Evolutionary conservation across 2,113 vertebrate species (phyloP).

Genomic region (Diphyllodes magnificus): DNA sequence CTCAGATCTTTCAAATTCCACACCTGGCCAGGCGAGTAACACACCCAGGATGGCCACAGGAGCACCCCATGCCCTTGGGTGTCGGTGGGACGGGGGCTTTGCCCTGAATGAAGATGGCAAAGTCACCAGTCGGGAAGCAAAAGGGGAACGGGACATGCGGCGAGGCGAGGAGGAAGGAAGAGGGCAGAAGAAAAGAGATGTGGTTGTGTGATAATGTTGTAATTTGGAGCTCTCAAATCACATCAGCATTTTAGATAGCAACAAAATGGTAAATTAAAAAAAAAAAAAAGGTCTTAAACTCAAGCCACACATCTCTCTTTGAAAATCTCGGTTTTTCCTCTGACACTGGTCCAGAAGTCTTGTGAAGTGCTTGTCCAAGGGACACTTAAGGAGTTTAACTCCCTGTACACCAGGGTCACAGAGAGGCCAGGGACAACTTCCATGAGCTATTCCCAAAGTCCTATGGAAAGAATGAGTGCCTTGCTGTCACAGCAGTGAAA

Average conservation of each 20-base stretch:
- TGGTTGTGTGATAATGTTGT: background rate
- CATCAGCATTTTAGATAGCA: background rate
- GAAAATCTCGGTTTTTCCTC: background rate
- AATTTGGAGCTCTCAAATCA: background rate
- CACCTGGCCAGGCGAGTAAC: accelerated
- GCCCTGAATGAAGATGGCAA: background rate
- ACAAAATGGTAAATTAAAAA: background rate
- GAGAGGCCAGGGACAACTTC: background rate
- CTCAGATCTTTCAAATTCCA: background rate
- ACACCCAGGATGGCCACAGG: background rate
- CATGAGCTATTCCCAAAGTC: background rate
- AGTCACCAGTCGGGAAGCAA: background rate
- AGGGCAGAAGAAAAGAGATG: background rate
- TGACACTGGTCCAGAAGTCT: background rate
- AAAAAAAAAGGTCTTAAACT: background rate
- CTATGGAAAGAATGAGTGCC: accelerated
- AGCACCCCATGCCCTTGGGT: accelerated
- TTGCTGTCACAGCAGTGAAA: background rate
- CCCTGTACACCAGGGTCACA: background rate
- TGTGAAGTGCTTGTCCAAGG: background rate
- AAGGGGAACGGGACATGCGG: background rate
- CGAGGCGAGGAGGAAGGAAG: background rate
- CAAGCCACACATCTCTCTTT: background rate
- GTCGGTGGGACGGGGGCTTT: accelerated
- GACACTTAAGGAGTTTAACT: background rate